Evolutionary conservation across 2,888 invertebrate genomes (phyloP).

Genomic region (Nowickia ferox): DNA sequence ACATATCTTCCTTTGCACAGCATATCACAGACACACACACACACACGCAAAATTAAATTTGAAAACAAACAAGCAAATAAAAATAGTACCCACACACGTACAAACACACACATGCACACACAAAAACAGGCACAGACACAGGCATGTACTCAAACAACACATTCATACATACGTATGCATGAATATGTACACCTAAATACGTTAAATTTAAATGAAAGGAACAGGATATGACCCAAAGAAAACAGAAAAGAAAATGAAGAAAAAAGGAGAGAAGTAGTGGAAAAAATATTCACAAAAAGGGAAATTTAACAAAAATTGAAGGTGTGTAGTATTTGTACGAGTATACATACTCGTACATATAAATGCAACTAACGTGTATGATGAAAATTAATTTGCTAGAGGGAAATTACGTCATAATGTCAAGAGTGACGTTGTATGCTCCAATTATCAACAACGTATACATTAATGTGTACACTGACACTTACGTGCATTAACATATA

Average conservation of each 20-base stretch:
- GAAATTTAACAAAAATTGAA: conserved; percentile 41
- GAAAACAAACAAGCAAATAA: conserved; percentile 31
- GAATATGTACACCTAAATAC: not conserved
- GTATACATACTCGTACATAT: not conserved
- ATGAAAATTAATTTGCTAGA: conserved; percentile 74
- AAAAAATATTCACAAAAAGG: conserved; percentile 16
- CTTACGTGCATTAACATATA: conserved; percentile 10
- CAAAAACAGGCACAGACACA: no score
- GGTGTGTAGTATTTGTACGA: conserved; percentile 15
- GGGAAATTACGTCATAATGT: conserved; percentile 78
- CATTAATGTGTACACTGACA: not conserved
- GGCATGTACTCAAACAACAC: not conserved
- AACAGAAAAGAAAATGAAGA: not conserved
- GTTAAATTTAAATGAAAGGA: conserved; percentile 17
- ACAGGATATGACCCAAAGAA: not conserved
- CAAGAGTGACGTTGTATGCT: conserved; percentile 82
- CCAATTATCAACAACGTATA: conserved; percentile 77
- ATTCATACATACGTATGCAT: not conserved
- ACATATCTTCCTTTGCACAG: conserved; percentile 6
- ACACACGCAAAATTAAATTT: conserved; percentile 28
- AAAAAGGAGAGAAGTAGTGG: not conserved
- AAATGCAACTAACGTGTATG: conserved; percentile 61
- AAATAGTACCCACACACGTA: not conserved
- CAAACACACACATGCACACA: not conserved
- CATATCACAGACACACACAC: not conserved